A percentile compares a stretch with the other conserved stretches of the same genome.
Conservation (phyloP, 2,888 invertebrate species). For the Microdon myrmicae region DNA sequence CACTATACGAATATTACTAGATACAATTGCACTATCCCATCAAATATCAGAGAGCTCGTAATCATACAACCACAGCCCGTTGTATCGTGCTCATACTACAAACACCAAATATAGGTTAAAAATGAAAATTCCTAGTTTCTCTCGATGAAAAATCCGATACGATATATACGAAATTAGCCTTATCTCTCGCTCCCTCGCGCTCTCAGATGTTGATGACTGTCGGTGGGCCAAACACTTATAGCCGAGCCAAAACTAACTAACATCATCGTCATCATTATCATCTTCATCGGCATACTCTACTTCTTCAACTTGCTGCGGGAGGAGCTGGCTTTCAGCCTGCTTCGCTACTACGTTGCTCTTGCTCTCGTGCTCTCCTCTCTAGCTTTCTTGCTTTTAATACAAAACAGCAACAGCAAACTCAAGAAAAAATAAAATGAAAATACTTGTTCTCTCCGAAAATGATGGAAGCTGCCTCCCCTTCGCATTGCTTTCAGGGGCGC, state of each 20-base stretch:
- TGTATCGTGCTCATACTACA: slow-evolving; percentile 24
- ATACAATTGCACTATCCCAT: slow-evolving; percentile 41
- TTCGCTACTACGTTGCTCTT: too few species aligned
- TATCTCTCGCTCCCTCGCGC: slow-evolving; percentile 42
- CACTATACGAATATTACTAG: too few species aligned
- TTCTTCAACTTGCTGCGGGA: slow-evolving; percentile 1
- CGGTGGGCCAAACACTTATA: slow-evolving; percentile 41
- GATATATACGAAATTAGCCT: slow-evolving; percentile 49
- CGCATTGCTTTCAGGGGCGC: slow-evolving; percentile 32
- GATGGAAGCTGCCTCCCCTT: slow-evolving; percentile 19
- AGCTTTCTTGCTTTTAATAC: slow-evolving; percentile 3
- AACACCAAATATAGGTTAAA: slow-evolving; percentile 48
- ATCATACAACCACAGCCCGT: slow-evolving; percentile 21
- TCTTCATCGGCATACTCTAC: slow-evolving; percentile 2
- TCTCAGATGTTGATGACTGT: slow-evolving; percentile 16
- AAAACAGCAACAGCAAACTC: too few species aligned
- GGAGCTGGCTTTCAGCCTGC: not conserved
- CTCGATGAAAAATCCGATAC: slow-evolving; percentile 44
- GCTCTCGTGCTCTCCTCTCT: slow-evolving; percentile 17
- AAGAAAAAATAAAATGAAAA: too few species aligned
- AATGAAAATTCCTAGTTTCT: slow-evolving; percentile 50
- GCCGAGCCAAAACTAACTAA: slow-evolving; percentile 29
- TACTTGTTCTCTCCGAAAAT: slow-evolving; percentile 17
- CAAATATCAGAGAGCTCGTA: slow-evolving; percentile 26
- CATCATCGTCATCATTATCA: slow-evolving; percentile 13